phyloP scores from a whole-genome alignment of 2,888 invertebrate genomes.

The Diabrotica balteata region DNA sequence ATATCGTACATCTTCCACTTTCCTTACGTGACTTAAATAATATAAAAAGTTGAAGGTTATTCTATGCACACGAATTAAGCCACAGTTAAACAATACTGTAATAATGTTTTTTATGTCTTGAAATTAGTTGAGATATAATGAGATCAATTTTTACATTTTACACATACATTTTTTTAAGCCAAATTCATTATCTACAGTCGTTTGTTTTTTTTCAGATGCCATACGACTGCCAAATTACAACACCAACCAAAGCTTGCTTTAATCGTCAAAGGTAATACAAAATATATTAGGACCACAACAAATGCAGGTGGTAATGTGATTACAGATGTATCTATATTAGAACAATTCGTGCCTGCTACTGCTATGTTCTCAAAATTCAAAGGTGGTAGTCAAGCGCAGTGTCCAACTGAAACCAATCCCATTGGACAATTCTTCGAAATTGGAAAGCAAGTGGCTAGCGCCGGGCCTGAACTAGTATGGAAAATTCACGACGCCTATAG shows the following conservation, averaged over 20 bases:
- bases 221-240: neutral
- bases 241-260: neutral
- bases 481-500: slow-evolving; percentile 88
- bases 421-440: slow-evolving; percentile 88
- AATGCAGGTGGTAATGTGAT: neutral
- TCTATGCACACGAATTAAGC: no score
- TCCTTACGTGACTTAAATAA: no score
- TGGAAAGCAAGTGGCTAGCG: slow-evolving; percentile 79
- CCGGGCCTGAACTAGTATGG: slow-evolving; percentile 92
- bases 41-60: no score
- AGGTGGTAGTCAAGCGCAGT: slow-evolving; percentile 64
- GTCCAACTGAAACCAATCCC: slow-evolving; percentile 76
- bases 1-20: no score
- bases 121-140: no score
- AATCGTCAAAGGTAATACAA: neutral
- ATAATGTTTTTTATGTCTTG: no score
- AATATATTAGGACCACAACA: slow-evolving; percentile 5
- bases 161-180: no score
- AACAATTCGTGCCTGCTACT: slow-evolving; percentile 53
- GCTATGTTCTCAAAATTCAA: slow-evolving; percentile 81
- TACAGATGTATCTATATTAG: no score
- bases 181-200: no score
- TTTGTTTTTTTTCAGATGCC: slow-evolving; percentile 4
- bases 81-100: no score
- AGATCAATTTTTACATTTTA: no score